Conservation (phyloP, 2,888 invertebrate genomes). For the Limnephilus lunatus region DNA sequence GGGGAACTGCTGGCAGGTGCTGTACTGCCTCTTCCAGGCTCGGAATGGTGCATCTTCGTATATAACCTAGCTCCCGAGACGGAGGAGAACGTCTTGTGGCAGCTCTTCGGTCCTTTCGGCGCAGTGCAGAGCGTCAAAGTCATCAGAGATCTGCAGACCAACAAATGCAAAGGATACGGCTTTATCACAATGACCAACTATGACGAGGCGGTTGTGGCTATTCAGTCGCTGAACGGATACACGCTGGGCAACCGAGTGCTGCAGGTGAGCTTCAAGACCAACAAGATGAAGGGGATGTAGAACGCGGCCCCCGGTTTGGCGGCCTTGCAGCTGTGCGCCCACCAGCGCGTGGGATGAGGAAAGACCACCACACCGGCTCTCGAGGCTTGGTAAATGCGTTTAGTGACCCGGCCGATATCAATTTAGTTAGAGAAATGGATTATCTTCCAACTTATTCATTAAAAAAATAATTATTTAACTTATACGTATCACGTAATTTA, state of each 20-base stretch:
- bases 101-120: conserved; percentile 96
- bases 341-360: conserved; percentile 3
- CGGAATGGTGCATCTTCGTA: conserved; percentile 96
- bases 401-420: conserved; percentile 46
- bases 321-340: conserved; percentile 36
- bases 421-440: conserved; percentile 57
- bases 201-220: conserved; percentile 94
- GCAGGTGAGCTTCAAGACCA: conserved; percentile 95
- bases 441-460: conserved; percentile 55
- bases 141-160: conserved; percentile 92
- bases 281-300: conserved; percentile 86
- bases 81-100: conserved; percentile 97
- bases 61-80: conserved; percentile 97
- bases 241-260: conserved; percentile 93
- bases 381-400: conserved; percentile 16
- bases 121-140: conserved; percentile 96
- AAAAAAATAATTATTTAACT: conserved; percentile 55
- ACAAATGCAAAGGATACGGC: conserved; percentile 97
- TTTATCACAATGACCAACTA: conserved; percentile 97
- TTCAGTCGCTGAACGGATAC: conserved; percentile 94
- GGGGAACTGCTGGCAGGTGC: conserved; percentile 87
- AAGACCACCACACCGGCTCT: conserved; percentile 30
- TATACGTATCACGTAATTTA: conserved; percentile 54
- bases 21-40: conserved; percentile 86
- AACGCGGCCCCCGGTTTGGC: conserved; percentile 69